phyloP scores from a whole-genome alignment of 2,797 vertebrate genomes.

The Sebastes miniatus region DNA sequence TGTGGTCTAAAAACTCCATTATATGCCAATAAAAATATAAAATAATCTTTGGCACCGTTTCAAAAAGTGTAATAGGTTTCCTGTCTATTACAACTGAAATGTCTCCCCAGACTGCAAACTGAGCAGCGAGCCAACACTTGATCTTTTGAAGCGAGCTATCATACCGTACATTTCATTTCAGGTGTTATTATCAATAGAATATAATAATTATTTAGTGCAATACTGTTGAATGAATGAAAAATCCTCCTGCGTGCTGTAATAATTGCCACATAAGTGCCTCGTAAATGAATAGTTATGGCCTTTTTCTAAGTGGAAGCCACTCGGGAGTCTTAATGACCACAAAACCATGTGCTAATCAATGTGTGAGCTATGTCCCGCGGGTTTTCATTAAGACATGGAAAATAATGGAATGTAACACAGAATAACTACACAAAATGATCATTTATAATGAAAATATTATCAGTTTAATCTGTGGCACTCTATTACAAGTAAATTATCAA shows the following conservation, averaged over 20 bases:
- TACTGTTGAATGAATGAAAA: not conserved
- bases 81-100: not conserved
- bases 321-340: slow-evolving; percentile 33
- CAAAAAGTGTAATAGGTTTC: not conserved
- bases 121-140: not conserved
- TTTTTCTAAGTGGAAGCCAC: slow-evolving; percentile 22
- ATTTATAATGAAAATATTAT: not conserved
- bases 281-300: slow-evolving; percentile 1
- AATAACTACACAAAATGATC: not conserved
- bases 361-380: not conserved
- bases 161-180: not conserved
- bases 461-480: not conserved
- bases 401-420: slow-evolving; percentile 1
- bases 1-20: not conserved
- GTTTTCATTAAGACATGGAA: slow-evolving; percentile 19
- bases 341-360: slow-evolving; percentile 37
- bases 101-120: not conserved
- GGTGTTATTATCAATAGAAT: not conserved
- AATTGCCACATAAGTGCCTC: slow-evolving; percentile 1
- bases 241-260: not conserved
- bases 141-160: not conserved
- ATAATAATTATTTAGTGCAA: slow-evolving; percentile 11
- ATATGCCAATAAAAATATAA: not conserved
- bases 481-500: not conserved
- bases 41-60: not conserved